A percentile compares a stretch with the other conserved stretches of the same genome.
Conservation (phyloP, 2,888 invertebrate genomes). For the Pteria penguin region DNA sequence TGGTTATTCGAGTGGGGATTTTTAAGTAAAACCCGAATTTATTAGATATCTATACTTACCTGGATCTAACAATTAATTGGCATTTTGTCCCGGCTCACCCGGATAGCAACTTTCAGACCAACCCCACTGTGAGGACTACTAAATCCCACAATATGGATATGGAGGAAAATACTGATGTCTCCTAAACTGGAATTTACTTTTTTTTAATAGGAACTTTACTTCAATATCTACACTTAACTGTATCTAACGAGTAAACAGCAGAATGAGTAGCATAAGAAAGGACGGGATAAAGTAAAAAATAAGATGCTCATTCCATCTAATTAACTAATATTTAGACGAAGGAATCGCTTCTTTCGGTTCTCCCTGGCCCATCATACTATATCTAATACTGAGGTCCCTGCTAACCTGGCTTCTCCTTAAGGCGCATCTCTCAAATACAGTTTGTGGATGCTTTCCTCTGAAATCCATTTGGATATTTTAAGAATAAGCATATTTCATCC, state of each 20-base stretch:
- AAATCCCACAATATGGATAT: not conserved
- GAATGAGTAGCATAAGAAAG: not conserved
- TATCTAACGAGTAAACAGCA: conserved; percentile 1
- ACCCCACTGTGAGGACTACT: not conserved
- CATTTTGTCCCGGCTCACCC: not conserved
- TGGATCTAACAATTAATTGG: conserved; percentile 2
- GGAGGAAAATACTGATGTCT: conserved; percentile 10
- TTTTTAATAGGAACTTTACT: not conserved
- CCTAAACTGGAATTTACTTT: not conserved
- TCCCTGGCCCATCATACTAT: not conserved
- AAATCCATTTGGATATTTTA: not conserved
- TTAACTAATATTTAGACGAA: not conserved
- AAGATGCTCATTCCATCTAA: not conserved
- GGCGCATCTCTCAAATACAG: not conserved
- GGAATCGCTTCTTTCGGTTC: not conserved
- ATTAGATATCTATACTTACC: conserved; percentile 15
- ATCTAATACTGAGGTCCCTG: not conserved
- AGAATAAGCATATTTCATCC: not conserved
- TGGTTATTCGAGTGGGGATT: no score
- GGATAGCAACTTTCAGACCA: not conserved
- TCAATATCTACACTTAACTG: conserved; percentile 10
- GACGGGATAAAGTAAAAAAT: not conserved
- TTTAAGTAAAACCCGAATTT: not conserved
- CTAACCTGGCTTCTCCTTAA: not conserved
- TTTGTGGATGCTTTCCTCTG: not conserved